A percentile compares a stretch with the other conserved stretches of the same genome.
Conservation (phyloP, 2,113 vertebrate genomes). For the Mustelus asterias region DNA sequence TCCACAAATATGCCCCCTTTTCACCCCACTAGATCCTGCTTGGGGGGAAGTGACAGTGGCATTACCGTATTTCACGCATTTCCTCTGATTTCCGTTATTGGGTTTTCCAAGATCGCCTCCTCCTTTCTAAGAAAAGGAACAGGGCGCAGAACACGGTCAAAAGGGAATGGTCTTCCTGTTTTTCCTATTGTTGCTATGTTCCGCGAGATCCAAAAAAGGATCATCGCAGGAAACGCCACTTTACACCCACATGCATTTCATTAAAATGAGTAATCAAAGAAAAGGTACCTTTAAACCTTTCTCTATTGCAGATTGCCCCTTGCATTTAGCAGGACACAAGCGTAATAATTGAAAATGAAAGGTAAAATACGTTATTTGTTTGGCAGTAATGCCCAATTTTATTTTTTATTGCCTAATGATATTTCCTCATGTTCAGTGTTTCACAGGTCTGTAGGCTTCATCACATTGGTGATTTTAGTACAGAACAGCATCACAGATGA, state of each 20-base stretch:
- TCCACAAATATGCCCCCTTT: background rate
- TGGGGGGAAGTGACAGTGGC: background rate
- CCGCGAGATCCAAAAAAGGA: background rate
- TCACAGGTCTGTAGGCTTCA: background rate
- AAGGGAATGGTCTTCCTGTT: background rate
- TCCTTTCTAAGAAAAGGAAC: background rate
- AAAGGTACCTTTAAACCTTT: background rate
- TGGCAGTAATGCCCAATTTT: background rate
- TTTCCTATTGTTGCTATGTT: background rate
- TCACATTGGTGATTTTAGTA: background rate
- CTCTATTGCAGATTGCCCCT: background rate
- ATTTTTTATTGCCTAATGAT: background rate
- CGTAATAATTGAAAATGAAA: background rate
- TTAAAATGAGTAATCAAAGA: background rate
- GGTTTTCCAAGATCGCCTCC: background rate
- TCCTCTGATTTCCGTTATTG: background rate
- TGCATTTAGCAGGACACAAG: background rate
- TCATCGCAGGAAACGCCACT: background rate
- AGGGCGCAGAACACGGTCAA: background rate
- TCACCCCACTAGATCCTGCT: background rate
- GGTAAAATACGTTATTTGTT: background rate
- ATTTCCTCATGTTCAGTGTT: slow-evolving; percentile 13
- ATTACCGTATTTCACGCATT: background rate
- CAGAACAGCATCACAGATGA: background rate
- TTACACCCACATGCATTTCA: background rate